Evolutionary conservation across 1,140 invertebrate species (phyloP).

Genomic region (Luehdorfia chinensis): DNA sequence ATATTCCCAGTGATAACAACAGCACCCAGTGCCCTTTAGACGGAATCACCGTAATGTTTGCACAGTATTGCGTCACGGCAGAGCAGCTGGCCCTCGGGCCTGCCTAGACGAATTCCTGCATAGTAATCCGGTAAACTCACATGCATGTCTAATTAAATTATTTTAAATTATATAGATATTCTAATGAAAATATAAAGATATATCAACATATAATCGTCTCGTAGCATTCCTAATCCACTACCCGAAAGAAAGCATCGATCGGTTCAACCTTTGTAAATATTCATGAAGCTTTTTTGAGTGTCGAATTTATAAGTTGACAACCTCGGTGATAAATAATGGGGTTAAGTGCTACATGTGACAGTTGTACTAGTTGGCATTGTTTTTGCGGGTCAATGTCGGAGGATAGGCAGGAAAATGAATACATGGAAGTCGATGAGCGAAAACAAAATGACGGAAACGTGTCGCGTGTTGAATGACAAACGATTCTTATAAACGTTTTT

Average conservation of each 20-base stretch:
- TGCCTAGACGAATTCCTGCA: no score
- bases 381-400: conserved; percentile 57
- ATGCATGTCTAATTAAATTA: no score
- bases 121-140: no score
- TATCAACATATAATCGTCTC: no score
- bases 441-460: conserved; percentile 36
- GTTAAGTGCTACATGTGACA: conserved; percentile 24
- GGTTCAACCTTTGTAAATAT: conserved; percentile 20
- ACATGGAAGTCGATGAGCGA: conserved; percentile 33
- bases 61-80: no score
- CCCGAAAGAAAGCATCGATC: conserved; percentile 12
- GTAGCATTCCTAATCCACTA: no score
- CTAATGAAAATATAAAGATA: background rate
- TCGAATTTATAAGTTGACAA: conserved; percentile 24
- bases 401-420: conserved; percentile 44
- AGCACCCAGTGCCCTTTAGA: no score
- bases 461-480: conserved; percentile 32
- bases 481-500: conserved; percentile 11
- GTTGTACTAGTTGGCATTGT: conserved; percentile 38
- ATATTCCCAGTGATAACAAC: no score
- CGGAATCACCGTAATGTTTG: no score
- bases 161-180: no score
- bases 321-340: conserved; percentile 32
- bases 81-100: no score
- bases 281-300: conserved; percentile 13